Percentiles rank a stretch among this genome's conserved stretches.
Conservation (phyloP, 2,888 invertebrate species). For the Diabrotica balteata region DNA sequence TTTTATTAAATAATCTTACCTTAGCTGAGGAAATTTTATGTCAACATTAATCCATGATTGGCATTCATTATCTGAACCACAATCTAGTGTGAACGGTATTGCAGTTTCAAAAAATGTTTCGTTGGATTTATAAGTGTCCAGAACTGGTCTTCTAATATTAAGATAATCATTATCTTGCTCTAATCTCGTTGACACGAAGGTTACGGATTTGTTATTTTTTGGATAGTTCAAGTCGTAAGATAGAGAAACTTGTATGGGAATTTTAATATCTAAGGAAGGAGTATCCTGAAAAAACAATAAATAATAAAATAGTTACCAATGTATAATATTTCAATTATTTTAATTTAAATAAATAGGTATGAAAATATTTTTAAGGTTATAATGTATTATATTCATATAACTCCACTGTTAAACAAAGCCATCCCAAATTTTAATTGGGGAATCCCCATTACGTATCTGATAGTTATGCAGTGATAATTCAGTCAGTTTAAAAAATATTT, state of each 20-base stretch:
- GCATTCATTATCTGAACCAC: slow-evolving; percentile 65
- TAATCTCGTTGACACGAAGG: slow-evolving; percentile 15
- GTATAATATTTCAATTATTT: no score
- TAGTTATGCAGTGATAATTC: no score
- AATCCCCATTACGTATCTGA: no score
- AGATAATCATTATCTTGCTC: slow-evolving; percentile 18
- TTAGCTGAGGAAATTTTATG: slow-evolving; percentile 30
- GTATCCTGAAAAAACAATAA: slow-evolving; percentile 21
- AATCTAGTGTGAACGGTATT: slow-evolving; percentile 60
- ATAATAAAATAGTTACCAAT: background rate
- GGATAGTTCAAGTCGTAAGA: slow-evolving; percentile 25
- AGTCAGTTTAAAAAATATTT: no score
- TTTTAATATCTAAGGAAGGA: slow-evolving; percentile 9
- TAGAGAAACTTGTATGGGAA: slow-evolving; percentile 24
- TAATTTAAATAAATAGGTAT: no score
- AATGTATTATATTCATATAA: no score
- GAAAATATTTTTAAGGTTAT: no score
- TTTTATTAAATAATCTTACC: slow-evolving; percentile 15
- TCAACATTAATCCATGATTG: slow-evolving; percentile 61
- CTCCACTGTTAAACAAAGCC: no score
- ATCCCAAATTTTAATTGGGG: no score
- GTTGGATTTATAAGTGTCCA: slow-evolving; percentile 35
- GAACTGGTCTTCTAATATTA: slow-evolving; percentile 31
- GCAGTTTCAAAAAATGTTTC: slow-evolving; percentile 29
- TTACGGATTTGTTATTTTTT: slow-evolving; percentile 16